phyloP scores from a whole-genome alignment of 2,888 invertebrate species.

The Bugula neritina region DNA sequence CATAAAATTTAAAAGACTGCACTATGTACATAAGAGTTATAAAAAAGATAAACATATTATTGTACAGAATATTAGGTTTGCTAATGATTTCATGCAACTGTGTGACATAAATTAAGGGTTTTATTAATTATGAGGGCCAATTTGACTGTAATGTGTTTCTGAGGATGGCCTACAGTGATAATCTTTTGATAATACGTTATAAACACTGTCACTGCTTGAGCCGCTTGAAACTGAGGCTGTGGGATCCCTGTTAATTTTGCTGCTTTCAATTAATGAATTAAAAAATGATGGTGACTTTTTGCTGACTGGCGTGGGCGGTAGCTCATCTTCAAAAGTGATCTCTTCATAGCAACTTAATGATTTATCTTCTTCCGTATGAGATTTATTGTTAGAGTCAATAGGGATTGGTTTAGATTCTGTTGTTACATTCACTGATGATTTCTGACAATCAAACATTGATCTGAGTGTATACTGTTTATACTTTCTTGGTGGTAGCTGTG shows the following conservation, averaged over 20 bases:
- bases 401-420: neutral
- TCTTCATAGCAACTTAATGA: neutral
- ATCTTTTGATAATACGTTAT: neutral
- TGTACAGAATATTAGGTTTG: too few species aligned
- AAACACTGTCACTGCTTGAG: neutral
- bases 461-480: slow-evolving; percentile 15
- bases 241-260: neutral
- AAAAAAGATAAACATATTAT: too few species aligned
- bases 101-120: too few species aligned
- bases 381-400: neutral
- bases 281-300: slow-evolving; percentile 13
- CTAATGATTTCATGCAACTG: too few species aligned
- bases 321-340: neutral
- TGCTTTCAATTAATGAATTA: neutral
- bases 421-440: neutral
- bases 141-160: neutral
- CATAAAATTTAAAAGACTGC: too few species aligned
- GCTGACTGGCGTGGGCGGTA: neutral
- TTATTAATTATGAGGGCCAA: too few species aligned
- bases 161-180: neutral
- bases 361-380: neutral
- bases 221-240: neutral
- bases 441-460: neutral
- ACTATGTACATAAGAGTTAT: too few species aligned
- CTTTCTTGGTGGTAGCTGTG: slow-evolving; percentile 8